phyloP scores from a whole-genome alignment of 1,140 invertebrate species.

The Calephelis nemesis region DNA sequence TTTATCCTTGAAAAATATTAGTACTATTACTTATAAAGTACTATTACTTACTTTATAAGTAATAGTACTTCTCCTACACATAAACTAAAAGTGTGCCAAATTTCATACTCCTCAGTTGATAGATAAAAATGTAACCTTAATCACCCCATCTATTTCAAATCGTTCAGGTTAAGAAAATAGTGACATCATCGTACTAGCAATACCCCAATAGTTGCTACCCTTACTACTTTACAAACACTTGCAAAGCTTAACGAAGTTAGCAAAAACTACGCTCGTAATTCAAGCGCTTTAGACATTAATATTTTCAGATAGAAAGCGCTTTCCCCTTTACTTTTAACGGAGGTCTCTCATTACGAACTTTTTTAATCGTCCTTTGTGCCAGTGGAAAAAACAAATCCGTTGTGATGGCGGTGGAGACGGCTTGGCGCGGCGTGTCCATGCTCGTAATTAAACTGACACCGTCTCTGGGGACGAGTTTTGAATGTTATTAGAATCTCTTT shows the following conservation, averaged over 20 bases:
- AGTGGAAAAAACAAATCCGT: constrained; percentile 71
- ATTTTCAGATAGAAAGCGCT: constrained; percentile 40
- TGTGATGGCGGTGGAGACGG: constrained; percentile 57
- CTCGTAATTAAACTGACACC: constrained; percentile 76
- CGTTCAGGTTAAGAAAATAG: no score
- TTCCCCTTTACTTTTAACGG: constrained; percentile 62
- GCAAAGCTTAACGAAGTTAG: constrained; percentile 1
- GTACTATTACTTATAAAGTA: no score
- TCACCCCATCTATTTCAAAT: no score
- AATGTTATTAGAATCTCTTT: constrained; percentile 78
- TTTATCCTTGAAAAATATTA: no score
- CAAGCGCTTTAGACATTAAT: constrained; percentile 21
- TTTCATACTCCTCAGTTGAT: no score
- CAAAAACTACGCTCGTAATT: constrained; percentile 13
- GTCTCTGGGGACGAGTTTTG: constrained; percentile 72
- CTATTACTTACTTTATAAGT: no score
- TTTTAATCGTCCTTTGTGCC: constrained; percentile 77
- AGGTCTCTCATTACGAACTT: constrained; percentile 74
- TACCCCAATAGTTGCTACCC: no score
- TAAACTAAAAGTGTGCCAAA: no score
- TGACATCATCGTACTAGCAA: no score
- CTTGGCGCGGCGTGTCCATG: constrained; percentile 46
- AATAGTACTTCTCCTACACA: no score
- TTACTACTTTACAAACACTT: background rate
- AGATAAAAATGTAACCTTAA: no score